Evolutionary conservation across 2,797 vertebrate genomes (phyloP).

Genomic region (Lagorchestes hirsutus): DNA sequence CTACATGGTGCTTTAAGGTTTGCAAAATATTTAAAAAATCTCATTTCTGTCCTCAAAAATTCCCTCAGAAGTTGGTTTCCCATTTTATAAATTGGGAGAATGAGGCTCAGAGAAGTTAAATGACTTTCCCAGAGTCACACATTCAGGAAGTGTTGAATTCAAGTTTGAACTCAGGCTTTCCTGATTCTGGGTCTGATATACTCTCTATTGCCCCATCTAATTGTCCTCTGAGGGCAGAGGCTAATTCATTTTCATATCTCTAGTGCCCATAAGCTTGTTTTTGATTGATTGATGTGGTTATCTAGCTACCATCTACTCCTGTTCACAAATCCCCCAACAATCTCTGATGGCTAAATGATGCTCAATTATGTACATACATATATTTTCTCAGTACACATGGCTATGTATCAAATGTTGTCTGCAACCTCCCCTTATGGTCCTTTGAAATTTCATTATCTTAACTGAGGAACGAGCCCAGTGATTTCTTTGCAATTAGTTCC

Average conservation of each 20-base stretch:
- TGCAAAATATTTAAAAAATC: neutral
- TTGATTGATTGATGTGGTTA: neutral
- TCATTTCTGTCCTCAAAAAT: neutral
- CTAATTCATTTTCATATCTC: neutral
- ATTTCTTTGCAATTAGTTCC: conserved; percentile 62
- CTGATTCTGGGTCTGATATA: neutral
- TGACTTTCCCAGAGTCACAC: neutral
- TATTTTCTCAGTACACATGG: neutral
- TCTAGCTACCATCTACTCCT: neutral
- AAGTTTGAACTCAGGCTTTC: neutral
- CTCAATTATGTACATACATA: neutral
- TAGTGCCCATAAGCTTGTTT: neutral
- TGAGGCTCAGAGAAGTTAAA: neutral
- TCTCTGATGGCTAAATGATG: neutral
- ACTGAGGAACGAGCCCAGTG: conserved; percentile 45
- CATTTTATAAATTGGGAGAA: neutral
- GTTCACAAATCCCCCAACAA: neutral
- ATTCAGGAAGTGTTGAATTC: neutral
- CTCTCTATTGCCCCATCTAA: neutral
- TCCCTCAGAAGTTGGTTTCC: neutral
- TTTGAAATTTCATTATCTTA: conserved; percentile 63
- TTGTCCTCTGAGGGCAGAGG: neutral
- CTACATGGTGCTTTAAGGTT: neutral
- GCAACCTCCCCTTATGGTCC: conserved; percentile 20
- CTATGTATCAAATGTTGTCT: conserved; percentile 41